Percentiles rank a stretch among this genome's conserved stretches.
Conservation (phyloP, 2,888 invertebrate genomes). For the Drosophila seclusa region DNA sequence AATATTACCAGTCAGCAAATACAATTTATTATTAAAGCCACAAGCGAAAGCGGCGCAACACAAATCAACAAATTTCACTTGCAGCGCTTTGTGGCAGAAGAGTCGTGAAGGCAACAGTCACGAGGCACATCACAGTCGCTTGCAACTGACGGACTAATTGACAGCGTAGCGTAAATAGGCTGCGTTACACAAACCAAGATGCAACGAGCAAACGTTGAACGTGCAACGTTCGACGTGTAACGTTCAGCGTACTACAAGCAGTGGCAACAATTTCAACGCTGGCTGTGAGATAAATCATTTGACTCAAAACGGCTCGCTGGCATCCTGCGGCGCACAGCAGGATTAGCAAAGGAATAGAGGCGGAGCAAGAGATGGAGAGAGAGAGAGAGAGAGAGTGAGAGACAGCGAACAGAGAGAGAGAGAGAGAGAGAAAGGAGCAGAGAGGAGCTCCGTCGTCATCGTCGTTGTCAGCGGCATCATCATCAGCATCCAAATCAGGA, state of each 20-base stretch:
- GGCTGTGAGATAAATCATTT: constrained; percentile 73
- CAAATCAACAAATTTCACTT: constrained; percentile 4
- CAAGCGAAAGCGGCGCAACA: not conserved
- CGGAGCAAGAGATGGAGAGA: not conserved
- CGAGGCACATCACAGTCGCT: constrained; percentile 13
- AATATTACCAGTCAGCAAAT: not conserved
- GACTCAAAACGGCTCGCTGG: constrained; percentile 53
- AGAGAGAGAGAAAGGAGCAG: not conserved
- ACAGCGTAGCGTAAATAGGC: constrained; percentile 24
- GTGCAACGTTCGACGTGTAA: not conserved
- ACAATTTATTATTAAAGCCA: not conserved
- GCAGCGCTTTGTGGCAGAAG: not conserved
- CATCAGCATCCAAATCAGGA: constrained; percentile 34
- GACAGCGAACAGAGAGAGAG: not conserved
- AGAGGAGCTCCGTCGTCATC: constrained; percentile 61
- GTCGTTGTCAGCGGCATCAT: constrained; percentile 67
- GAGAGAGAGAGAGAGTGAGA: not conserved
- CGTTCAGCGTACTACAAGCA: not conserved
- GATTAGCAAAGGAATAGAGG: constrained; percentile 9
- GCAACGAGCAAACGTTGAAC: constrained; percentile 9
- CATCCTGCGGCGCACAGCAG: constrained; percentile 59
- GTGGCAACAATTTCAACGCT: constrained; percentile 9
- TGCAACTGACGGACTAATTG: constrained; percentile 63
- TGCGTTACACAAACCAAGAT: constrained; percentile 26
- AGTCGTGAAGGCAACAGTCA: not conserved